These are phyloP conservation scores for Raja brachyura DNA, from an alignment of 2,113 vertebrate species.

Conservation along the genomic window DNA sequence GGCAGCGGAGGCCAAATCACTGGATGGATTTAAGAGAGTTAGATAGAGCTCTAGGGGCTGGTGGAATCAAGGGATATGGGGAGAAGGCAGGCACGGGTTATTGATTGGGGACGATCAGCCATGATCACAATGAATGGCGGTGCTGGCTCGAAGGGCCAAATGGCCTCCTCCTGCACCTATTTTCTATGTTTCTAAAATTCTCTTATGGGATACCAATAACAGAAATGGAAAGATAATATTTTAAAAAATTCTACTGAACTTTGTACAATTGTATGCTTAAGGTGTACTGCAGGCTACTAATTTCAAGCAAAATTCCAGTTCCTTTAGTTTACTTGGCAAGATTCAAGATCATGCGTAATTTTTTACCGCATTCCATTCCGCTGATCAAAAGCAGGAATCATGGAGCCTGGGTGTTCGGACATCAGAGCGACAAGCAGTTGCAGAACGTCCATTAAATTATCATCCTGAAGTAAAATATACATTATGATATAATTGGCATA, in stretches of 20 bases:
- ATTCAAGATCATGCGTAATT: constrained; percentile 38
- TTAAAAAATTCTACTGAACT: neutral
- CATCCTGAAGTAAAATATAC: constrained; percentile 66
- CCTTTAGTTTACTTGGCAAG: constrained; percentile 33
- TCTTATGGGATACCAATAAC: neutral
- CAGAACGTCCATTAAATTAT: constrained; percentile 96
- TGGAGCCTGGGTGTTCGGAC: constrained; percentile 87
- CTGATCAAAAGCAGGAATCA: constrained; percentile 94
- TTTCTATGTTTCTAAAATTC: too few species aligned
- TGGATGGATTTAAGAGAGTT: too few species aligned
- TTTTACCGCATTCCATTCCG: constrained; percentile 88
- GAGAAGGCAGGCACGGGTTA: too few species aligned
- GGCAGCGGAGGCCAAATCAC: too few species aligned
- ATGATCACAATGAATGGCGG: too few species aligned
- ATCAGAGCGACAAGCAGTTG: constrained; percentile 93
- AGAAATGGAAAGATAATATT: neutral
- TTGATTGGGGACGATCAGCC: too few species aligned
- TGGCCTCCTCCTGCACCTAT: too few species aligned
- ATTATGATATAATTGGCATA: neutral
- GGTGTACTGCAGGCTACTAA: neutral
- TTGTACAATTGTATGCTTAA: neutral
- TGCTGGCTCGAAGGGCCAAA: too few species aligned
- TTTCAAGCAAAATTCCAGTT: constrained; percentile 8
- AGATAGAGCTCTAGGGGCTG: too few species aligned
- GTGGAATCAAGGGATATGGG: too few species aligned